Evolutionary conservation across 1,140 invertebrate genomes (phyloP), one percentile per base, ranked within the genome.

Genomic region (Ostrea edulis): DNA sequence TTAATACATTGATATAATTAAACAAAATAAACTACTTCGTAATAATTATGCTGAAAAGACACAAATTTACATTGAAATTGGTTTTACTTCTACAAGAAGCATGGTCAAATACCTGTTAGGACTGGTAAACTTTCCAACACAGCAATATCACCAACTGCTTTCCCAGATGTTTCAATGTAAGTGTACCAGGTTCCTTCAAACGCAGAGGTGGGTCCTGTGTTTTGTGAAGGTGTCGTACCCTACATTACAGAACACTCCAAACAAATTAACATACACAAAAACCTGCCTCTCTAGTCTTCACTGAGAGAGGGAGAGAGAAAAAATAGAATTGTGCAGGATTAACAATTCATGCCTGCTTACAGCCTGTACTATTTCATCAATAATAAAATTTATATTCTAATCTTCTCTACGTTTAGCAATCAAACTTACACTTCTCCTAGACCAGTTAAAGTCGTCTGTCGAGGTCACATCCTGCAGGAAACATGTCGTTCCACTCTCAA

Each of bases 91-190:
- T n/a, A n/a, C n/a, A n/a, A n/a, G 35, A 44, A 44, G 35, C 35
- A 44, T 44, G 35, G 35, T 44, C 35, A 44, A 44, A 44, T 44
- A 77, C 25, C 29, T 29, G 22, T 9, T 2, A 17, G 14, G 14
- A 14, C 29, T 35, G 29, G 5, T 77, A 4, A 14, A 52, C 82
- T 52, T 35, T 83, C 82, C 9, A 83, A 44, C 7, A 83, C 22
- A 83, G 82, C 82, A 20, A 8, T n/a, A 8, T 52, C 8, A n/a
- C 82, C 82, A 11, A 0, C 0, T 1, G 0, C 0, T 52, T 51
- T 51, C 2, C 82, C 82, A 20, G 82, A 22, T 22, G 82, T 14
- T 25, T 83, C 82, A 53, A n/a, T 83, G 14, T 83, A 83, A 14
- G 51, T 8, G n/a, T 83, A 83, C n/a, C 11, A 22, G 20, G 20